Base-by-base conservation (phyloP, 1,140 invertebrate species). In the Caenorhabditis briggsae region DNA sequence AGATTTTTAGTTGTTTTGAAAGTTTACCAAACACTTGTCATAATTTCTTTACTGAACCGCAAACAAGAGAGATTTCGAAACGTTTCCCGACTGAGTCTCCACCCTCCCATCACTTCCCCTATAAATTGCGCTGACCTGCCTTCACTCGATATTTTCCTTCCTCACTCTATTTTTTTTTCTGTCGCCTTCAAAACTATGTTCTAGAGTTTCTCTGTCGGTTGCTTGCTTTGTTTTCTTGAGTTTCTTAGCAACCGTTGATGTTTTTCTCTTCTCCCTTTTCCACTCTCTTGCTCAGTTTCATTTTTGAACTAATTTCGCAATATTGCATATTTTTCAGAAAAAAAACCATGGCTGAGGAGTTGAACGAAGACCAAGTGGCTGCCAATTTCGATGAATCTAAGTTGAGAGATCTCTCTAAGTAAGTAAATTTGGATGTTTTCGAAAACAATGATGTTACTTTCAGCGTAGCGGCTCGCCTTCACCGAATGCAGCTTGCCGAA, bases 341-440 rank as follows among this genome's bases (percentile, higher is more conserved):
- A 70, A 11, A 23, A 33, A 64, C 12, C 64, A 70, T 70, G 64
- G 64, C 33, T 25, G 43, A 70, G 41, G 64, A 70, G 41, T 46
- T 70, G 41, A 43, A 46, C 43, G 64, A 70, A 3, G 9, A 16
- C 18, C 64, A 70, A 46, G 64, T 46, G 41, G n/a, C 33, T 46
- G 64, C 43, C 6, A 20, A 46, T n/a, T 70, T 70, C 16, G 64
- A 70, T 18, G 64, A 70, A 16, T n/a, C 41, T n/a, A 46, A 46
- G 18, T n/a, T 70, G 11, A 70, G 12, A 20, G 43, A 43, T 5
- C n/a, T 70, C 14, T 70, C 64, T 16, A 70, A 70, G 64, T 70
- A 9, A 46, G 64, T 46, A 18, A n/a, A 85, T 12, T 25, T 8
- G 48, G 12, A 18, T 7, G 43, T 59, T 11, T 58, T 1, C 0